Base-by-base conservation (phyloP, 2,797 vertebrate species). In the Eremophila alpestris region DNA sequence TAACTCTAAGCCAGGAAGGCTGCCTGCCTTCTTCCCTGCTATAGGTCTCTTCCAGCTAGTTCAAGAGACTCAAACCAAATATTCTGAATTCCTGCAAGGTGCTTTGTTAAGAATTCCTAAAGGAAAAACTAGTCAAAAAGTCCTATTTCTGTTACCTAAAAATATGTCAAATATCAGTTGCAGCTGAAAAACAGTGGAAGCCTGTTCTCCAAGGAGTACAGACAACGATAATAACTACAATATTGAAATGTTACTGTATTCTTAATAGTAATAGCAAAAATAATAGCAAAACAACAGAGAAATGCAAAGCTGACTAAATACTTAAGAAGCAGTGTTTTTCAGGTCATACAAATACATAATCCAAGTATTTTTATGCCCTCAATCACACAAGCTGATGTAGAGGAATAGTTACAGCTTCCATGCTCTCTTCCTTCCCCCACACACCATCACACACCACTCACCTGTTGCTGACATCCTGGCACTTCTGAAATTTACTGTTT, bases 381-480 rank as follows among this genome's bases (percentile, higher is more conserved):
- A 81, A 48, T 59, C 51, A 45, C 36, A 71, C 54, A 68, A 82
- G 27, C 43, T 88, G 60, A 64, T 51, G 29, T 4, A 71, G 38
- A 90, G 10, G 45, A 67, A 83, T 6, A 77, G 15, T 26, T 52
- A 48, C 11, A 52, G 41, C 13, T 58, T 38, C 19, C 8, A 11
- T 2, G 8, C 26, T 70, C 17, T 36, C 46, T 38, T 30, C 4
- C 38, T 49, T 36, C 5, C 17, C 43, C 23, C 0, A 0, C 14
- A 8, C 8, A 29, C 1, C 5, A 7, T 27, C 12, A 45, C n/a
- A 49, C 10, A n/a, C 6, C 6, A 16, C 13, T 30, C 6, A 29
- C 21, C 21, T 27, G 20, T 36, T 71, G 49, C 45, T 65, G 67
- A 63, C 32, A 78, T 19, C 55, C n/a, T 16, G 34, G 26, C 10